These are phyloP conservation scores for Calosoma granatense DNA, from an alignment of 1,140 invertebrate genomes.

Conservation along the genomic window DNA sequence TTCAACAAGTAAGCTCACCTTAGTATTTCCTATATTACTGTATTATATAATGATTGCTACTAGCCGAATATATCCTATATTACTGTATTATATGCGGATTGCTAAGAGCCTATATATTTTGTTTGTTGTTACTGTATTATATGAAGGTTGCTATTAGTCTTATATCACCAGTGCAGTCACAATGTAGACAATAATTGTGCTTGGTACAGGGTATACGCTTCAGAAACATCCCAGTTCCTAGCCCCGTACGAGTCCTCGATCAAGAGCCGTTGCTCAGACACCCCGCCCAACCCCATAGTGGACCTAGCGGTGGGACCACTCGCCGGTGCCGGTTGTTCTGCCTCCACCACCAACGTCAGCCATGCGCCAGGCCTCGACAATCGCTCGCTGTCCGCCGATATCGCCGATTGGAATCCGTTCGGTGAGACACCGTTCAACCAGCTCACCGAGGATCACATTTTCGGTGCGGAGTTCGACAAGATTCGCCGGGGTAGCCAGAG, in stretches of 20 bases:
- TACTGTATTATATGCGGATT: no score
- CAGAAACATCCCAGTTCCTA: constrained; percentile 63
- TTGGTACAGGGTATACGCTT: constrained; percentile 67
- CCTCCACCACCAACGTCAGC: constrained; percentile 29
- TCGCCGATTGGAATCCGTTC: constrained; percentile 75
- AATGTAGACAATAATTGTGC: no score
- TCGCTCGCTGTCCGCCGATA: constrained; percentile 49
- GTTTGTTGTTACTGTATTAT: no score
- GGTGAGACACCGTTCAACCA: constrained; percentile 63
- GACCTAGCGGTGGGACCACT: constrained; percentile 15
- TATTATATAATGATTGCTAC: constrained; percentile 10
- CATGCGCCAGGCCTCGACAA: constrained; percentile 34
- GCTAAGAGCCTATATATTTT: no score
- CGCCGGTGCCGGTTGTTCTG: constrained; percentile 26
- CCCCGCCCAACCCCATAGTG: constrained; percentile 21
- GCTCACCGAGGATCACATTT: constrained; percentile 73
- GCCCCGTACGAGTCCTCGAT: constrained; percentile 61
- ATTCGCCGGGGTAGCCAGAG: constrained; percentile 67
- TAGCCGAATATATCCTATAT: constrained; percentile 6
- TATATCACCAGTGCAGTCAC: no score
- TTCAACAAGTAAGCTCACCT: constrained; percentile 67
- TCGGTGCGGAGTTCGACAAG: constrained; percentile 80
- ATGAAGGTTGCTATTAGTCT: no score
- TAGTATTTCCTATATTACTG: no score
- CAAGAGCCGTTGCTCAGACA: constrained; percentile 40